Evolutionary conservation across 2,113 vertebrate genomes (phyloP), one percentile per base, ranked within the genome.

Genomic region (Pangasianodon gigas): DNA sequence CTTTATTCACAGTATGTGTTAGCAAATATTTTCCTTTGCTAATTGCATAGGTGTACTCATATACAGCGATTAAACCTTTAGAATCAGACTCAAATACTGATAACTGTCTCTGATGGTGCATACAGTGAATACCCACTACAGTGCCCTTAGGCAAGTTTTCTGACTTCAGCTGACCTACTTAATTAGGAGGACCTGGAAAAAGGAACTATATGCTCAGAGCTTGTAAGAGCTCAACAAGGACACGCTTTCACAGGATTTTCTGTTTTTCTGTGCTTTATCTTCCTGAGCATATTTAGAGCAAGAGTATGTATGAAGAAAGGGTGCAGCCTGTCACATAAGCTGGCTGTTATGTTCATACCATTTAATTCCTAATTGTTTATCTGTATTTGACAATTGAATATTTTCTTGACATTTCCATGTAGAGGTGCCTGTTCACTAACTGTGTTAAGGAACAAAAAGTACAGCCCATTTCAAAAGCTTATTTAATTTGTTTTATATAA

Each of bases 221-320:
- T 65, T 29, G 19, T 11, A 44, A 48, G 58, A 86, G 84, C 67
- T 81, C 44, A 67, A 37, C n/a, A 60, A 89, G 56, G 82, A 85
- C 71, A 67, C 10, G 37, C 65, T 89, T 84, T 86, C 52, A 82
- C 69, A 77, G 44, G 84, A 67, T 89, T 90, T 89, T 91, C 41
- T 32, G 2, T 77, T 14, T 83, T 46, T 10, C 75, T 82, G 51
- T 62, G 16, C 80, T 81, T 79, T 67, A 54, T 84, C 41, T 85
- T 85, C 60, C 71, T 65, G 29, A 81, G 60, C 18, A 81, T 58
- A 81, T 90, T 87, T 81, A 82, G 37, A 80, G 62, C 84, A 48
- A 48, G 37, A 26, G 16, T 60, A 71, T 84, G 65, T 84, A 81
- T 44, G 32, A 41, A 56, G 37, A 58, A 58, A 74, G 6, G 24